Evolutionary conservation across 2,888 invertebrate species (phyloP).

Genomic region (Diplazon laetatorius): DNA sequence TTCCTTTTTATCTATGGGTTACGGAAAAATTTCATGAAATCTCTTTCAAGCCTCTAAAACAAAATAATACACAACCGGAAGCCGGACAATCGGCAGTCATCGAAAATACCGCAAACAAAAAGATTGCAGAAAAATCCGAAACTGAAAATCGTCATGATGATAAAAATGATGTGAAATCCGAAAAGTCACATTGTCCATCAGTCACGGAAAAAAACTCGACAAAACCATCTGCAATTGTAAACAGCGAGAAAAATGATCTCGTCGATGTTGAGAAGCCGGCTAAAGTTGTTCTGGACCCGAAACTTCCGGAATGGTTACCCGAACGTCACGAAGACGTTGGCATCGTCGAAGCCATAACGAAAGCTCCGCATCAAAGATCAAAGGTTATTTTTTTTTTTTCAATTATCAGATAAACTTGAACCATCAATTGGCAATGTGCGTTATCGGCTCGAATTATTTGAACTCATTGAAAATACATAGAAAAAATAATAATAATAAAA

Average conservation of each 20-base stretch:
- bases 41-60: constrained; percentile 50
- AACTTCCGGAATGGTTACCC: constrained; percentile 82
- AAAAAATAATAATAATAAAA: no score
- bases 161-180: constrained; percentile 16
- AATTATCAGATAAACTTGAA: not conserved
- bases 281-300: constrained; percentile 62
- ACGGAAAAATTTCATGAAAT: constrained; percentile 38
- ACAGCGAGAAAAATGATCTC: constrained; percentile 33
- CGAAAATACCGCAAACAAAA: constrained; percentile 61
- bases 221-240: constrained; percentile 15
- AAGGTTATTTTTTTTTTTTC: constrained; percentile 82
- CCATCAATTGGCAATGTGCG: not conserved
- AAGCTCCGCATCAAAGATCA: constrained; percentile 87
- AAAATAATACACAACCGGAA: constrained; percentile 24
- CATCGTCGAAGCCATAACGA: constrained; percentile 84
- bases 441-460: no score
- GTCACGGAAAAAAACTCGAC: constrained; percentile 42
- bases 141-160: constrained; percentile 10
- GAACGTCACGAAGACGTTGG: constrained; percentile 80
- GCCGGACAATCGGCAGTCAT: not conserved
- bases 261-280: constrained; percentile 36
- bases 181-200: constrained; percentile 33
- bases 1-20: not conserved
- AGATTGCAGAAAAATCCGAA: constrained; percentile 67
- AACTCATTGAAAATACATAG: no score